These are phyloP conservation scores for Yponomeuta plumbellus DNA, from an alignment of 2,888 invertebrate species.

Conservation along the genomic window DNA sequence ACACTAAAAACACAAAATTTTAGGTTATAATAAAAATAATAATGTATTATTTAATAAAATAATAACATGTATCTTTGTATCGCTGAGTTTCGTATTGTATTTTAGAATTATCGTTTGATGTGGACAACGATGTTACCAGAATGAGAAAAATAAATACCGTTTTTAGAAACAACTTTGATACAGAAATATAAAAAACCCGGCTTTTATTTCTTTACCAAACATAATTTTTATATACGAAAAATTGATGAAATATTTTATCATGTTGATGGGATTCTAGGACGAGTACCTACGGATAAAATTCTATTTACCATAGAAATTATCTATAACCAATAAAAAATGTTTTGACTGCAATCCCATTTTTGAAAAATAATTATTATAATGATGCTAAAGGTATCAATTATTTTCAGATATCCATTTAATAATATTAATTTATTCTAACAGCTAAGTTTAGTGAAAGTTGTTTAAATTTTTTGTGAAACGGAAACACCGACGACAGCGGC, in stretches of 20 bases:
- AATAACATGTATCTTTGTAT: not conserved
- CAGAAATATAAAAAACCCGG: no score
- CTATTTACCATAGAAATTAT: no score
- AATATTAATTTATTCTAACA: not conserved
- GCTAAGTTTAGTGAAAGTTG: slow-evolving; percentile 19
- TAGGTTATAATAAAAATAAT: no score
- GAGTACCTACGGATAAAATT: no score
- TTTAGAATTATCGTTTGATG: not conserved
- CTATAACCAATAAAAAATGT: no score
- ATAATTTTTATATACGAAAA: no score
- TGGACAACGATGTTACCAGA: not conserved
- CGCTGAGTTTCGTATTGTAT: not conserved
- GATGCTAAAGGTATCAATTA: not conserved
- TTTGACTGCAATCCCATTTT: no score
- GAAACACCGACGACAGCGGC: slow-evolving; percentile 48
- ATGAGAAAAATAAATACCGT: slow-evolving; percentile 19
- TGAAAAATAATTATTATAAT: not conserved
- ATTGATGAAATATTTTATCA: no score
- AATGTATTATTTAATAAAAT: no score
- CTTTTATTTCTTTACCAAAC: no score
- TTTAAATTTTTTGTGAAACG: slow-evolving; percentile 25
- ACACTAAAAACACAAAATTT: no score
- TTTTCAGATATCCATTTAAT: not conserved
- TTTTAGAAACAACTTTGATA: slow-evolving; percentile 26
- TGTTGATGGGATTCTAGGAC: no score